Conservation (phyloP, 2,797 vertebrate genomes). For the Hephaestus fuliginosus region DNA sequence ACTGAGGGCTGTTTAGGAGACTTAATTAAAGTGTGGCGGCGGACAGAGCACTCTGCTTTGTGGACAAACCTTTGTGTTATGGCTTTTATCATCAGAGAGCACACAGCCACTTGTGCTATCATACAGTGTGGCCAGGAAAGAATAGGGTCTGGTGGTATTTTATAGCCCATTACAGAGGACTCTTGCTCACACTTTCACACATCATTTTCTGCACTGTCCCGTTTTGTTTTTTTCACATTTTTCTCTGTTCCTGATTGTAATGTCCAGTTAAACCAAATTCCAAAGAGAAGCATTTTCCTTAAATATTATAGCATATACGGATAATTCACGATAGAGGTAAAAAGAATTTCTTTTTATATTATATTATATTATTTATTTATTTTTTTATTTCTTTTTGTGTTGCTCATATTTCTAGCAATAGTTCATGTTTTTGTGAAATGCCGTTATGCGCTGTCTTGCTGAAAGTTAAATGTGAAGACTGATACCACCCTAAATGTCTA, state of each 20-base stretch:
- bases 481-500: not conserved
- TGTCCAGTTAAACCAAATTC: not conserved
- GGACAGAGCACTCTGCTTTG: constrained; percentile 55
- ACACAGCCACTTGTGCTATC: constrained; percentile 49
- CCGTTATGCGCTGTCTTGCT: not conserved
- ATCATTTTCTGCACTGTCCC: not conserved
- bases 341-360: not conserved
- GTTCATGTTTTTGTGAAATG: not conserved
- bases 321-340: too few relatives aligned
- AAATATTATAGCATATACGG: not conserved
- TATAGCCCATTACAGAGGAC: constrained; percentile 42
- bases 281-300: not conserved
- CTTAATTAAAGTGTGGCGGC: constrained; percentile 76
- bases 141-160: constrained; percentile 43
- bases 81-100: constrained; percentile 67
- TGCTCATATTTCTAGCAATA: not conserved
- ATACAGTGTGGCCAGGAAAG: constrained; percentile 3
- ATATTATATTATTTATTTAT: too few relatives aligned
- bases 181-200: constrained; percentile 16
- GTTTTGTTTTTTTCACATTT: not conserved
- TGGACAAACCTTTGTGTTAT: constrained; percentile 67
- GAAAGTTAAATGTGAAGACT: not conserved
- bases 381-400: too few relatives aligned
- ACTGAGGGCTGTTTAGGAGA: constrained; percentile 65
- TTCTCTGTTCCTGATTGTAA: constrained; percentile 1